A percentile compares a stretch with the other conserved stretches of the same genome.
Evolutionary conservation across 1,140 invertebrate genomes (phyloP).

Genomic region (Drosophila tropicalis): DNA sequence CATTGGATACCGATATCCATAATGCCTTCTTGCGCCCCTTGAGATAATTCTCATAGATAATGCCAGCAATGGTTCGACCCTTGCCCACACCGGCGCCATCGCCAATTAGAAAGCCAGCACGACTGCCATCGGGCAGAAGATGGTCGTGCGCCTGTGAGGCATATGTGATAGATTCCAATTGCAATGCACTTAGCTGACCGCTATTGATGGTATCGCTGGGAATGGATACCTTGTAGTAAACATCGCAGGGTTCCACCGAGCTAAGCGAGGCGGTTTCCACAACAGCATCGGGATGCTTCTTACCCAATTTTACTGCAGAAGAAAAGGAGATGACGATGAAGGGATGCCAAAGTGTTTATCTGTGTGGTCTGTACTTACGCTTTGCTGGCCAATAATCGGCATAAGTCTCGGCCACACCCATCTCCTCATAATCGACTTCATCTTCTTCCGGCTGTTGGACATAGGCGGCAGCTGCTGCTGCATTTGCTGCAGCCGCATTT

Average conservation of each 20-base stretch:
- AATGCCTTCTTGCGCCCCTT: slow-evolving; percentile 96
- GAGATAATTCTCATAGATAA: slow-evolving; percentile 99
- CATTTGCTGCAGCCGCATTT: slow-evolving; percentile 25
- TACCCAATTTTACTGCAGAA: slow-evolving; percentile 93
- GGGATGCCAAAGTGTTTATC: too few species aligned
- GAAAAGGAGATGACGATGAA: too few species aligned
- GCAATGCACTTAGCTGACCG: slow-evolving; percentile 96
- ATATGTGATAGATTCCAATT: slow-evolving; percentile 98
- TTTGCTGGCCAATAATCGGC: slow-evolving; percentile 99
- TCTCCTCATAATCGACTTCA: slow-evolving; percentile 97
- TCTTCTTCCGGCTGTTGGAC: slow-evolving; percentile 87
- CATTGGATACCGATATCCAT: slow-evolving; percentile 99
- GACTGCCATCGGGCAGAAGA: slow-evolving; percentile 93
- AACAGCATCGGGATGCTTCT: slow-evolving; percentile 99
- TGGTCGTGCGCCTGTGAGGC: slow-evolving; percentile 98
- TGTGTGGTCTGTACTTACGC: slow-evolving; percentile 85
- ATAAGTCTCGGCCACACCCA: slow-evolving; percentile 99
- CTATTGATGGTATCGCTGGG: slow-evolving; percentile 93
- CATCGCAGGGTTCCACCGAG: slow-evolving; percentile 97
- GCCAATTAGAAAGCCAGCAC: slow-evolving; percentile 98
- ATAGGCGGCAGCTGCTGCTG: slow-evolving; percentile 31
- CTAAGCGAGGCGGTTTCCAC: slow-evolving; percentile 99
- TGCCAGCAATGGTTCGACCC: slow-evolving; percentile 98
- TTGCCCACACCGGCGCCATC: slow-evolving; percentile 99
- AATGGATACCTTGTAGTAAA: slow-evolving; percentile 94